These are phyloP conservation scores for Thoracochromis brauschi DNA, from an alignment of 2,113 vertebrate species.

Conservation along the genomic window DNA sequence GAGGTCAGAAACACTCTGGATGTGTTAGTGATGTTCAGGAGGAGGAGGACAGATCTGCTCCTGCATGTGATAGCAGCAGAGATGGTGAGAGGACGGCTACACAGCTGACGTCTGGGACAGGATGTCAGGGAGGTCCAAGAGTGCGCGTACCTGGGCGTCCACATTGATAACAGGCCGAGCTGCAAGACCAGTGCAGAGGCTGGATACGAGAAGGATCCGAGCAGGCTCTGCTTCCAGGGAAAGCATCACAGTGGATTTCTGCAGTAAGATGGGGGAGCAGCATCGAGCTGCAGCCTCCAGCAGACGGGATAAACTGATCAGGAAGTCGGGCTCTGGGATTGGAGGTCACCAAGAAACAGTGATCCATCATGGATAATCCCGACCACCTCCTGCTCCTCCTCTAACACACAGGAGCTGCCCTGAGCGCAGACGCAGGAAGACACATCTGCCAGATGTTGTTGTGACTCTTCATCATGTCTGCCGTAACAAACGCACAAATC, in stretches of 20 bases:
- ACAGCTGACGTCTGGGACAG: not conserved
- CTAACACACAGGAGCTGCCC: not conserved
- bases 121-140: not conserved
- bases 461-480: not conserved
- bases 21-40: not conserved
- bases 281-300: not conserved
- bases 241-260: not conserved
- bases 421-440: not conserved
- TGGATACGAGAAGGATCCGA: fast-evolving
- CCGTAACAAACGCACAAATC: not conserved
- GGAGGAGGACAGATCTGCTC: not conserved
- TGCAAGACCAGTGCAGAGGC: not conserved
- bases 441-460: not conserved
- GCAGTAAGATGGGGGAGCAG: not conserved
- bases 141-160: not conserved
- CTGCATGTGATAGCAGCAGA: not conserved
- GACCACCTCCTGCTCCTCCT: not conserved
- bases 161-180: not conserved
- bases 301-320: not conserved
- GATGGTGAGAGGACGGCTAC: not conserved
- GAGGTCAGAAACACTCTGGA: not conserved
- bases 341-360: not conserved
- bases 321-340: not conserved
- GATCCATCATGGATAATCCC: not conserved
- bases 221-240: not conserved